phyloP scores from a whole-genome alignment of 1,140 invertebrate genomes.

The Drosophila auraria region DNA sequence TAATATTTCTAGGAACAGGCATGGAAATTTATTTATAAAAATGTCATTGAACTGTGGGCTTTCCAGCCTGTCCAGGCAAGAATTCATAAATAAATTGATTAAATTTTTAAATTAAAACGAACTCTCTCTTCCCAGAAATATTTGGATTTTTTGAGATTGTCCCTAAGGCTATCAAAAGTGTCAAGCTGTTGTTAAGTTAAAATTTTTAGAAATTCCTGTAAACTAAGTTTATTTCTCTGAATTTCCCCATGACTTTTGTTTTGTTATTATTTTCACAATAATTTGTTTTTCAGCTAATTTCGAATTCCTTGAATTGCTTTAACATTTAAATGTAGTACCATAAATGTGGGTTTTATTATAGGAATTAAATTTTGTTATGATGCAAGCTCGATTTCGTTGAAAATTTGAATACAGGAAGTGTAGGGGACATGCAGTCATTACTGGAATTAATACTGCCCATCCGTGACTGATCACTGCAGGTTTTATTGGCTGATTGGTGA shows the following conservation, averaged over 20 bases:
- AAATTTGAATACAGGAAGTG: not conserved
- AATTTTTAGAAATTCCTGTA: not conserved
- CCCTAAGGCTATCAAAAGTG: not conserved
- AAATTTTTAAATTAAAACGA: not conserved
- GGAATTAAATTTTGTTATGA: not conserved
- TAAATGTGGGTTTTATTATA: not conserved
- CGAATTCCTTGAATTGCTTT: not conserved
- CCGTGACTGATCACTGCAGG: slow-evolving; percentile 15
- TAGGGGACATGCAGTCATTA: not conserved
- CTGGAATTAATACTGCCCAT: not conserved
- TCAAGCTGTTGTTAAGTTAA: not conserved
- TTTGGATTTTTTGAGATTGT: too few relatives aligned
- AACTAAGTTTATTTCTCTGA: not conserved
- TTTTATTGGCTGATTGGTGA: slow-evolving; percentile 38
- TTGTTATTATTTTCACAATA: not conserved
- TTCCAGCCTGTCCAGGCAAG: too few relatives aligned
- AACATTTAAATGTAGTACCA: not conserved
- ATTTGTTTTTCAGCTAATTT: not conserved
- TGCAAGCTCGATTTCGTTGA: not conserved
- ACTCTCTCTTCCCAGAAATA: not conserved
- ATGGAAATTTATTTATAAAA: not conserved
- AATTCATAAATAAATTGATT: too few relatives aligned
- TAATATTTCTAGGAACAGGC: not conserved
- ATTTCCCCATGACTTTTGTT: not conserved
- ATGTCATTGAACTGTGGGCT: not conserved